These are phyloP conservation scores for Patagioenas fasciata DNA, from an alignment of 2,113 vertebrate species.

Conservation along the genomic window DNA sequence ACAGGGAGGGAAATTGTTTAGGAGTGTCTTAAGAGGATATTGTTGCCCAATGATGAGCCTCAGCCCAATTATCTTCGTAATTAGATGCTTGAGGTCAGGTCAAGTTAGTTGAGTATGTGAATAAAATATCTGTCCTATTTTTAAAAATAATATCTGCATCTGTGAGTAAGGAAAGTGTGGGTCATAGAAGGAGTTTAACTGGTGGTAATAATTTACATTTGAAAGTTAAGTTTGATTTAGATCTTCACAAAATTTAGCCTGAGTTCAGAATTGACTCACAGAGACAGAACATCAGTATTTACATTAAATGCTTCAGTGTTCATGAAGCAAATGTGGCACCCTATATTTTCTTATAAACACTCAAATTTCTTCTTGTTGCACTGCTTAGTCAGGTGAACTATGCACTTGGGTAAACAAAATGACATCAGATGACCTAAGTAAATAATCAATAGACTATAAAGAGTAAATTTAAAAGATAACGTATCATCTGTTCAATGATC, in stretches of 20 bases:
- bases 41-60: neutral
- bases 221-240: neutral
- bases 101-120: neutral
- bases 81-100: neutral
- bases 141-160: neutral
- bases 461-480: neutral
- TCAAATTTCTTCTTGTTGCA: neutral
- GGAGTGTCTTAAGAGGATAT: neutral
- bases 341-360: neutral
- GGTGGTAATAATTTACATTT: neutral
- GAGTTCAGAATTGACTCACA: neutral
- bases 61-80: neutral
- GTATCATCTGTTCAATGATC: neutral
- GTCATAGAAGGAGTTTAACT: neutral
- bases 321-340: fast-evolving
- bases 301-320: neutral
- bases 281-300: neutral
- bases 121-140: neutral
- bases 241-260: neutral
- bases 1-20: neutral
- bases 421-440: neutral
- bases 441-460: neutral
- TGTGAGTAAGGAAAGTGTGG: neutral
- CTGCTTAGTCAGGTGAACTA: neutral
- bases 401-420: neutral